Evolutionary conservation across 2,797 vertebrate genomes (phyloP).

Genomic region (Caiman crocodilus): DNA sequence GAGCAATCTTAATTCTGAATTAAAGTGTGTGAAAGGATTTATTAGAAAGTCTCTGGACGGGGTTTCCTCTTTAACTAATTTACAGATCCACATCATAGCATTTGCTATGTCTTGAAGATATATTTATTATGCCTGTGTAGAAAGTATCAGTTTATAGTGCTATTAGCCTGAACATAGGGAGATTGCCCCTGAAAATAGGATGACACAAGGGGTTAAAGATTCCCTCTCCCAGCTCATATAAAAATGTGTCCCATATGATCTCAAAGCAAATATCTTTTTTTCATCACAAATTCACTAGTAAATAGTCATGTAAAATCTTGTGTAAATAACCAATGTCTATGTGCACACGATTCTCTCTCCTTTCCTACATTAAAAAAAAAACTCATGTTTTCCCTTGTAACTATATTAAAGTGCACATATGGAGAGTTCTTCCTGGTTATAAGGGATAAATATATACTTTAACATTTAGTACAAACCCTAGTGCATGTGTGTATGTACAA

Average conservation of each 20-base stretch:
- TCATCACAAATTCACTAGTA: background rate
- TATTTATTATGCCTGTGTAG: background rate
- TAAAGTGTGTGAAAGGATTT: slow-evolving; percentile 24
- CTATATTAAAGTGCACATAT: background rate
- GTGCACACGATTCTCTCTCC: accelerated
- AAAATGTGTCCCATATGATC: accelerated
- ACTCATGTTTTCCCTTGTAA: background rate
- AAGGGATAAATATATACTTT: background rate
- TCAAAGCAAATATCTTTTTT: background rate
- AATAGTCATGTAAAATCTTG: background rate
- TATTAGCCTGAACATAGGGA: background rate
- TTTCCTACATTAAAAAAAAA: background rate
- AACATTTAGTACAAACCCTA: accelerated
- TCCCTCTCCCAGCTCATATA: background rate
- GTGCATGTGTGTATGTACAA: accelerated
- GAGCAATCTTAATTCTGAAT: slow-evolving; percentile 39
- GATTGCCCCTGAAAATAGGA: background rate
- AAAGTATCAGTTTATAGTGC: slow-evolving; percentile 43
- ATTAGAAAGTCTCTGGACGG: background rate
- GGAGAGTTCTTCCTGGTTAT: background rate
- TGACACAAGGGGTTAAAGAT: background rate
- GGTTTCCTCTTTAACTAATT: background rate
- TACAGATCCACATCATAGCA: slow-evolving; percentile 24
- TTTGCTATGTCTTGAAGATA: background rate
- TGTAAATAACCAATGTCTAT: background rate